Base-by-base conservation (phyloP, 1,140 invertebrate species). In the Wiebesia pumilae region DNA sequence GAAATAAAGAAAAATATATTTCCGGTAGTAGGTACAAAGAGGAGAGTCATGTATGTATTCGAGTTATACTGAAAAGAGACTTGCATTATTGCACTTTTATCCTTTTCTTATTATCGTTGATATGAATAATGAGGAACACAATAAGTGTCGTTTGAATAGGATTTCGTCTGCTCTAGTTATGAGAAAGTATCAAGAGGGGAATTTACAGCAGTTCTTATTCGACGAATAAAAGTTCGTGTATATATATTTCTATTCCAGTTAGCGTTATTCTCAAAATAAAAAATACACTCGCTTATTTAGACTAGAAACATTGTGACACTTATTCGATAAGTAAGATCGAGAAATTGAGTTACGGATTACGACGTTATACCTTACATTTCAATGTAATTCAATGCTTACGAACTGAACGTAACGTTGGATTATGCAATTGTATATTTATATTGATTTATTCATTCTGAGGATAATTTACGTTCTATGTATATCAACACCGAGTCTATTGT, bases 61-160 rank as follows among this genome's bases (percentile, higher is more conserved):
- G 54, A 81, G 35, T 35, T 65, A 40, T 54, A 43, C 54, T 12
- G 79, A 62, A 65, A 38, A 40, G 24, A 58, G 79, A 81, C 21
- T 65, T 6, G 58, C 24, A 62, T 65, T 81, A 81, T 81, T 81
- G 35, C 33, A 43, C 40, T 81, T 65, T 81, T 81, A 51, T 35
- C 30, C 33, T 38, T 58, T 62, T 58, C 33, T 79, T 79, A 58
- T 65, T 65, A 1, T 6, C 16, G 19, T 81, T 54, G 58, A 40
- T 81, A 40, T 12, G 58, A 30, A 81, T 65, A 81, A 81, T 65
- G 35, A 75, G 12, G 40, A 75, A 24, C 21, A 7, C 0, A 3
- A 6, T 27, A 27, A 47, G 3, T 27, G 43, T 7, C 40, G 65
- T 69, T 69, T 33, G 65, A 69, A 69, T 69, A 43, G 33, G 19